Conservation (phyloP, 1,140 invertebrate species). For the Berghia stephanieae region DNA sequence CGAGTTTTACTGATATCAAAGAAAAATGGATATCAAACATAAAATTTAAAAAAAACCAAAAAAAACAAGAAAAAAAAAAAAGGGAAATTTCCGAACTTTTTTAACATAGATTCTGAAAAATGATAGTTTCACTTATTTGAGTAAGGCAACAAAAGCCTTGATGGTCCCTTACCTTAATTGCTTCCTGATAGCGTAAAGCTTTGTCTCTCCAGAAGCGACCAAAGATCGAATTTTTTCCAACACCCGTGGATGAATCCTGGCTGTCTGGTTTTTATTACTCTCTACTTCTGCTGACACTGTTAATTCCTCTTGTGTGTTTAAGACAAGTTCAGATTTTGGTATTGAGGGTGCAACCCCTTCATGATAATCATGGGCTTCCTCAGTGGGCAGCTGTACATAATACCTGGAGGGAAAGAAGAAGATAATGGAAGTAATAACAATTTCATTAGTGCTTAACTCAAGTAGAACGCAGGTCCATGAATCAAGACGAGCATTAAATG, state of each 20-base stretch:
- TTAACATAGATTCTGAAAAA: background rate
- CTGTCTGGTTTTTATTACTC: too few species aligned
- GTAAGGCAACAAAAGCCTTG: too few species aligned
- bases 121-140: too few species aligned
- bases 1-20: too few species aligned
- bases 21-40: background rate
- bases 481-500: background rate
- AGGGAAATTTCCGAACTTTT: background rate
- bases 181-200: slow-evolving; percentile 62
- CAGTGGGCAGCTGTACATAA: slow-evolving; percentile 66
- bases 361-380: slow-evolving; percentile 65
- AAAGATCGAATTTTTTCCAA: slow-evolving; percentile 63
- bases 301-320: too few species aligned
- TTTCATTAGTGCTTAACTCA: too few species aligned
- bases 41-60: background rate
- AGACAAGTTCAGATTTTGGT: background rate
- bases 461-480: too few species aligned
- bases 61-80: background rate
- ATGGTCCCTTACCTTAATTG: slow-evolving; percentile 57
- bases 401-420: slow-evolving; percentile 54
- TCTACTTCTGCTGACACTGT: too few species aligned
- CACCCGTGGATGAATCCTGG: slow-evolving; percentile 56
- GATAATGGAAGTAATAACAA: too few species aligned
- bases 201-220: slow-evolving; percentile 59
- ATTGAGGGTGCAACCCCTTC: slow-evolving; percentile 32